These are phyloP conservation scores for Alectoris magna DNA, from an alignment of 2,797 vertebrate species.

Conservation along the genomic window DNA sequence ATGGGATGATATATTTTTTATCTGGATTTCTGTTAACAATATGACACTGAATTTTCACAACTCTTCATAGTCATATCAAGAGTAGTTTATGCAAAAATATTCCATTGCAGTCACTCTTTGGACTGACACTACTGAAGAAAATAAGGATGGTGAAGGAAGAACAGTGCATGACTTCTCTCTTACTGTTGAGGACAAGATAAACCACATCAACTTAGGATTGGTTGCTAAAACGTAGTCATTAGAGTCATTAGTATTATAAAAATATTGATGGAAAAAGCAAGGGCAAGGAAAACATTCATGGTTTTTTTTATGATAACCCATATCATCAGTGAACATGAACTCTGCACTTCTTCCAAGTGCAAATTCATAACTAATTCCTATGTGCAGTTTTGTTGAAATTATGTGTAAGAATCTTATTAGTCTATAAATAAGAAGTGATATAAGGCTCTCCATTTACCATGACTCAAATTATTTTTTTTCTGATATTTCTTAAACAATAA, in stretches of 20 bases:
- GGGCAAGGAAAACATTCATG: neutral
- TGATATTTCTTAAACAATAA: neutral
- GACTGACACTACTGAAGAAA: neutral
- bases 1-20: neutral
- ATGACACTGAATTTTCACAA: conserved; percentile 26
- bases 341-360: neutral
- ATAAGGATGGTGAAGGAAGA: neutral
- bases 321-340: neutral
- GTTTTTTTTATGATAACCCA: neutral
- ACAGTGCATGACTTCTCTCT: neutral
- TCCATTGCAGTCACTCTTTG: neutral
- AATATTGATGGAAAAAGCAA: neutral
- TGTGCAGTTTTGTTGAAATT: neutral
- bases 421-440: neutral
- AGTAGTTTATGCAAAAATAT: neutral
- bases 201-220: neutral
- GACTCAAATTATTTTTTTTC: neutral
- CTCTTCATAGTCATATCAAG: neutral
- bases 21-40: conserved; percentile 16
- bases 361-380: neutral
- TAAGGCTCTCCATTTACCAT: neutral
- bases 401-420: neutral
- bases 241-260: neutral
- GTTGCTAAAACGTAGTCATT: neutral
- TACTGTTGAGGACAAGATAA: neutral